phyloP scores from a whole-genome alignment of 2,888 invertebrate genomes.

The Epistrophe grossulariae region DNA sequence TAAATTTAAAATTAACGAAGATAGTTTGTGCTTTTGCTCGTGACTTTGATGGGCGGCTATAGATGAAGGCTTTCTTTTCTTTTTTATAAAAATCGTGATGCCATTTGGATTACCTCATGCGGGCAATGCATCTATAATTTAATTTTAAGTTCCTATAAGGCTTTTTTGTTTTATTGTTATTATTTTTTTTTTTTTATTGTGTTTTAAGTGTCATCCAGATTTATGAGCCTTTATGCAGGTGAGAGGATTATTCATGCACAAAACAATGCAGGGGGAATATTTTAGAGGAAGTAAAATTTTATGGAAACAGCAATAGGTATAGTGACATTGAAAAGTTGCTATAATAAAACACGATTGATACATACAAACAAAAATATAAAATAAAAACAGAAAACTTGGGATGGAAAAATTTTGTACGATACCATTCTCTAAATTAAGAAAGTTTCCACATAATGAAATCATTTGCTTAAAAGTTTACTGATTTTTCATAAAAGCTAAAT shows the following conservation, averaged over 20 bases:
- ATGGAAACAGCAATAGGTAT: background rate
- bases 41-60: slow-evolving; percentile 73
- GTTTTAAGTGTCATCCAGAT: slow-evolving; percentile 55
- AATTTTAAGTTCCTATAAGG: slow-evolving; percentile 24
- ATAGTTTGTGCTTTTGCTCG: slow-evolving; percentile 30
- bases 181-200: background rate
- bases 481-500: background rate
- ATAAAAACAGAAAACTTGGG: no score
- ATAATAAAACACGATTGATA: slow-evolving; percentile 32
- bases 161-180: background rate
- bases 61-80: slow-evolving; percentile 72
- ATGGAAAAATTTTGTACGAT: slow-evolving; percentile 9
- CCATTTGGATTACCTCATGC: slow-evolving; percentile 71
- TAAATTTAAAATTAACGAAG: background rate
- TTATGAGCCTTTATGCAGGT: slow-evolving; percentile 18
- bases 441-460: background rate
- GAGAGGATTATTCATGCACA: slow-evolving; percentile 15
- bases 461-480: background rate
- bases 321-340: slow-evolving; percentile 37
- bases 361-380: background rate
- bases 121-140: slow-evolving; percentile 68
- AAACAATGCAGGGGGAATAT: background rate
- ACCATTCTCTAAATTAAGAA: slow-evolving; percentile 28
- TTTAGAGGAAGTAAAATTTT: slow-evolving; percentile 29
- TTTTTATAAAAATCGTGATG: slow-evolving; percentile 58